Conservation (phyloP, 2,113 vertebrate species). For the Uria lomvia region DNA sequence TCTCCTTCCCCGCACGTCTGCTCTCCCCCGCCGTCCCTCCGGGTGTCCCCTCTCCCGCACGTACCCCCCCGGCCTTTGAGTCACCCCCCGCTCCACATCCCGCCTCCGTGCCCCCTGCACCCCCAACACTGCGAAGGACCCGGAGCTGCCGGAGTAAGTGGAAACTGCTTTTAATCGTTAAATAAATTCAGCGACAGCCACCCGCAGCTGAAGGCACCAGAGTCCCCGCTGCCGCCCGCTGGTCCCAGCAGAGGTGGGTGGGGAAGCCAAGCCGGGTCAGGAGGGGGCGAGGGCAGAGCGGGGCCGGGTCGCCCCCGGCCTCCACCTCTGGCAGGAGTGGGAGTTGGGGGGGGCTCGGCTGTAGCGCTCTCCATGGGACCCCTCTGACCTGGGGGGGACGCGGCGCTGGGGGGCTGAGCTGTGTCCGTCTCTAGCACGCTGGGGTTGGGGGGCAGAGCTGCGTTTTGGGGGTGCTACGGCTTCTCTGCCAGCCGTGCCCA, state of each 20-base stretch:
- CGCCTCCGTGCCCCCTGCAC: not conserved
- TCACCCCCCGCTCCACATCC: no score
- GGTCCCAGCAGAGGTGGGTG: conserved; percentile 28
- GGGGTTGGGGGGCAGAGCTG: not conserved
- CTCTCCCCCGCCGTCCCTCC: no score
- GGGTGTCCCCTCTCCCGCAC: not conserved
- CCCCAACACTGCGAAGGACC: not conserved
- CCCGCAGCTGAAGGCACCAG: conserved; percentile 56
- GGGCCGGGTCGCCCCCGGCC: not conserved
- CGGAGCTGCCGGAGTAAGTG: not conserved
- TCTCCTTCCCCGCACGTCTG: not conserved
- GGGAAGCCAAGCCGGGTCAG: conserved; percentile 46
- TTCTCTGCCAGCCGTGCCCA: not conserved
- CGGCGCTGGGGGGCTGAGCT: not conserved
- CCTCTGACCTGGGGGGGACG: not conserved
- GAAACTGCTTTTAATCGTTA: conserved; percentile 65
- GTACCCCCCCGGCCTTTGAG: not conserved
- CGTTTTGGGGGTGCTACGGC: not conserved
- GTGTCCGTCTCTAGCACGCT: not conserved
- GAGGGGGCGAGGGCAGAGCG: not conserved
- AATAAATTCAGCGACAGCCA: conserved; percentile 33
- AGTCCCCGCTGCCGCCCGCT: not conserved
- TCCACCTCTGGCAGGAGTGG: not conserved
- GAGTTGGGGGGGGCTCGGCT: not conserved
- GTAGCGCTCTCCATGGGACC: not conserved